phyloP scores from a whole-genome alignment of 1,140 invertebrate species.

The Bathynomus jamesi region DNA sequence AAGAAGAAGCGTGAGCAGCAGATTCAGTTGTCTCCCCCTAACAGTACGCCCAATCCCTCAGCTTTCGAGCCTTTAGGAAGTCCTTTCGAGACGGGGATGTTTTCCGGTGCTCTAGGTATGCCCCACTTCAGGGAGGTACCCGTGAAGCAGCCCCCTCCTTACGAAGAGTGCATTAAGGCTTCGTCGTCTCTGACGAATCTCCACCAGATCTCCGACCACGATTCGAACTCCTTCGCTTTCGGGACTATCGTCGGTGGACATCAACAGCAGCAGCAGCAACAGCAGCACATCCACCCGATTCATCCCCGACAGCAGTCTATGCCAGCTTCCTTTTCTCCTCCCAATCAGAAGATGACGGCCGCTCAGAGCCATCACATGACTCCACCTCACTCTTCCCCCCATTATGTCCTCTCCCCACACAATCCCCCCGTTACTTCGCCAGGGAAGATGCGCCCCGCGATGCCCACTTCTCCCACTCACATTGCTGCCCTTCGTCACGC shows the following conservation, averaged over 20 bases:
- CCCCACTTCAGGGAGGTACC: constrained; percentile 57
- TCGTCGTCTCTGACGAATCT: constrained; percentile 38
- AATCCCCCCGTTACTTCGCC: constrained; percentile 4
- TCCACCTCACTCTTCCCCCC: background rate
- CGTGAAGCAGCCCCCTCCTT: constrained; percentile 69
- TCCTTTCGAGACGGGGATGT: constrained; percentile 39
- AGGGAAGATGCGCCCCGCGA: constrained; percentile 53
- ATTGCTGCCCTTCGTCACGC: constrained; percentile 63
- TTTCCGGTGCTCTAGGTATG: constrained; percentile 62
- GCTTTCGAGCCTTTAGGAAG: background rate
- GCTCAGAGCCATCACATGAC: background rate
- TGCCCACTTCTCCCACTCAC: constrained; percentile 89
- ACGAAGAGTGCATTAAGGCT: constrained; percentile 76
- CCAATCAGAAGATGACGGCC: constrained; percentile 5
- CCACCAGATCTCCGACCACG: constrained; percentile 24
- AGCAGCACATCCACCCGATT: constrained; percentile 29
- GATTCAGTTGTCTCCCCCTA: constrained; percentile 1
- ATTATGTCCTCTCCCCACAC: constrained; percentile 16
- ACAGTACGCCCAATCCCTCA: constrained; percentile 3
- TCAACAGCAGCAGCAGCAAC: constrained; percentile 35
- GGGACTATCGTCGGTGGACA: constrained; percentile 19
- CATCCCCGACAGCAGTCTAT: constrained; percentile 45
- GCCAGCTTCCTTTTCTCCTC: constrained; percentile 38
- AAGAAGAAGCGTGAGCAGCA: constrained; percentile 31
- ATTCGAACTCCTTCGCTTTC: constrained; percentile 33